These are phyloP conservation scores for Magallana ariakensis DNA, from an alignment of 1,140 invertebrate species.

Conservation along the genomic window DNA sequence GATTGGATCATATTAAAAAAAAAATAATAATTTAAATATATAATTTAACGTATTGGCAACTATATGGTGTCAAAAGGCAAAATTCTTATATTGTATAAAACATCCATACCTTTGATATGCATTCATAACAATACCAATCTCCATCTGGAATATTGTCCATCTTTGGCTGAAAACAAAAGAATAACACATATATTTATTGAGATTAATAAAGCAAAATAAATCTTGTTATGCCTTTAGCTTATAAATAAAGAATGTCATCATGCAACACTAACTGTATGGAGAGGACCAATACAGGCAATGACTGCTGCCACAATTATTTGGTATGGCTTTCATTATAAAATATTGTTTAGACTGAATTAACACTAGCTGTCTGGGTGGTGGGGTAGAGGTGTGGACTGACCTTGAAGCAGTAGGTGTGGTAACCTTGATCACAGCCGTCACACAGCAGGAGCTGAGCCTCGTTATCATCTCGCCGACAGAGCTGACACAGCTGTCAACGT, in stretches of 20 bases:
- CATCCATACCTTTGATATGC: slow-evolving; percentile 93
- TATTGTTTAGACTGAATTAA: no score
- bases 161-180: slow-evolving; percentile 84
- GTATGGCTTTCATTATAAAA: no score
- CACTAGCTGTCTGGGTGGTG: background rate
- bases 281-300: no score
- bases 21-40: background rate
- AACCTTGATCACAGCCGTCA: slow-evolving; percentile 98
- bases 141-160: slow-evolving; percentile 97
- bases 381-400: slow-evolving; percentile 55
- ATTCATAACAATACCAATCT: slow-evolving; percentile 98
- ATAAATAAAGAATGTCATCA: no score
- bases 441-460: slow-evolving; percentile 96
- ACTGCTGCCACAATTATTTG: no score
- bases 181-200: background rate
- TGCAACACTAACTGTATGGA: no score
- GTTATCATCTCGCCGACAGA: slow-evolving; percentile 96
- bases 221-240: no score
- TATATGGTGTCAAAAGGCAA: no score
- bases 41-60: no score
- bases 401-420: slow-evolving; percentile 99
- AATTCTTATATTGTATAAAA: background rate
- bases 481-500: slow-evolving; percentile 94
- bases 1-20: background rate
- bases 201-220: background rate